A percentile compares a stretch with the other conserved stretches of the same genome.
Conservation (phyloP, 1,140 invertebrate species). For the Papilio machaon region DNA sequence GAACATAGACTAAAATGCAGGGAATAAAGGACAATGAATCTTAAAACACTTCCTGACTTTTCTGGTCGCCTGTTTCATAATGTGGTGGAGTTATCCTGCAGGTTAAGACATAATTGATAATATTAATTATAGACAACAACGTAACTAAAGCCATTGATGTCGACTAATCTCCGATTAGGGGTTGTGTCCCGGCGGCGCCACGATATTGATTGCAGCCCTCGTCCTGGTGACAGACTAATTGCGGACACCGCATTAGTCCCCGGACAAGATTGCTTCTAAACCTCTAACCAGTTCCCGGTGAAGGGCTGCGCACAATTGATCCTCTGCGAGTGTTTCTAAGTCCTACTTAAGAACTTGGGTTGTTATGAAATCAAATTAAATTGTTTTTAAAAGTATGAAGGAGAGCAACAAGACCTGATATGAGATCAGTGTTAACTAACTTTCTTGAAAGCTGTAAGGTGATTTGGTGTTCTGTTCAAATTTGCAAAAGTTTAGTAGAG, state of each 20-base stretch:
- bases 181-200: conserved; percentile 3
- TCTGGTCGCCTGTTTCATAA: background rate
- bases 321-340: conserved; percentile 4
- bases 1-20: too few relatives aligned
- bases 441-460: background rate
- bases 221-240: conserved; percentile 52
- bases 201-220: conserved; percentile 54
- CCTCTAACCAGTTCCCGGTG: background rate
- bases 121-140: background rate
- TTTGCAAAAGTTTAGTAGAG: background rate
- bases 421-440: background rate
- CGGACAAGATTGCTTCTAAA: conserved; percentile 31
- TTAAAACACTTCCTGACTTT: too few relatives aligned
- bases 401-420: background rate
- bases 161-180: conserved; percentile 15
- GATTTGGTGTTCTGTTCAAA: background rate
- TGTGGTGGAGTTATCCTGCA: background rate
- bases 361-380: background rate
- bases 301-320: background rate
- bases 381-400: background rate
- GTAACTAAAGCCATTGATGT: background rate
- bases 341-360: background rate
- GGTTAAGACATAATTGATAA: background rate
- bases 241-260: conserved; percentile 44
- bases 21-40: too few relatives aligned